phyloP scores from a whole-genome alignment of 2,888 invertebrate species.

The Melanostoma scalare region DNA sequence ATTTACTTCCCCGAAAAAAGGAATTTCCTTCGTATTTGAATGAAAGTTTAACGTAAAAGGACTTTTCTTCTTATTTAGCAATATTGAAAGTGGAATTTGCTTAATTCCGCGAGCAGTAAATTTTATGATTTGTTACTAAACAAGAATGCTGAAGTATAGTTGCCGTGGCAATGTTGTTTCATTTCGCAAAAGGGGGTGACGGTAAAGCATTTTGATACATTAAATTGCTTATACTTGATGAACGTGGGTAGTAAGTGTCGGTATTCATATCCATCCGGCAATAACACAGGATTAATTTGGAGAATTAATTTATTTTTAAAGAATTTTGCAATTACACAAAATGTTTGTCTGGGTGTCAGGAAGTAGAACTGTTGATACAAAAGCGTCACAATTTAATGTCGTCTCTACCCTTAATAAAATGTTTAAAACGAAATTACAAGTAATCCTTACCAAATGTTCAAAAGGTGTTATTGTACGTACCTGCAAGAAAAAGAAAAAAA shows the following conservation, averaged over 20 bases:
- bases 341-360: conserved; percentile 9
- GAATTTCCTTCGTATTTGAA: conserved; percentile 8
- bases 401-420: too few species aligned
- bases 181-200: conserved; percentile 7
- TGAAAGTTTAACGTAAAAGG: conserved; percentile 3
- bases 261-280: conserved; percentile 11
- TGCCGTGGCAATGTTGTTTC: neutral
- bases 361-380: too few species aligned
- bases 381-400: too few species aligned
- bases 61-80: conserved; percentile 53
- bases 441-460: conserved; percentile 49
- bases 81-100: conserved; percentile 60
- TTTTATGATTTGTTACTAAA: conserved; percentile 62
- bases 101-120: conserved; percentile 64
- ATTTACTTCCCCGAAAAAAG: conserved; percentile 17
- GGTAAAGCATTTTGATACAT: conserved; percentile 23
- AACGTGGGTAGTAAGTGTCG: conserved; percentile 9
- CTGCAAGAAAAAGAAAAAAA: conserved; percentile 36
- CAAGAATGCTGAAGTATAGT: conserved; percentile 1
- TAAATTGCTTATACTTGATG: neutral
- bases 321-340: conserved; percentile 13
- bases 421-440: neutral
- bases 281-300: conserved; percentile 28
- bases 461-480: conserved; percentile 55
- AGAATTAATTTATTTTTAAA: conserved; percentile 27